Conservation (phyloP, 2,113 vertebrate genomes). For the Origma solitaria region DNA sequence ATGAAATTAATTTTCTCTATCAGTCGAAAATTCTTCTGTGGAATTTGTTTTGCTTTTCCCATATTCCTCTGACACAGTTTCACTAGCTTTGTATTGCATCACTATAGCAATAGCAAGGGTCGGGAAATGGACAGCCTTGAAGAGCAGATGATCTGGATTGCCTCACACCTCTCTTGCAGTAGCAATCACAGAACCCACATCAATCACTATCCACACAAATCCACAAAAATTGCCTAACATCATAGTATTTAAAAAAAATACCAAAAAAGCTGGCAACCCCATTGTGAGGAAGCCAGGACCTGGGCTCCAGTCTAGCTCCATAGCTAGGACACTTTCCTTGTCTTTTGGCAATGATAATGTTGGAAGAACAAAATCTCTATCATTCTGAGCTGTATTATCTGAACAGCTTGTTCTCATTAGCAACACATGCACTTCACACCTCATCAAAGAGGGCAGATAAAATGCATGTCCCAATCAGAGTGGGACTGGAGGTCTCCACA, state of each 20-base stretch:
- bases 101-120: background rate
- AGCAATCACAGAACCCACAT: background rate
- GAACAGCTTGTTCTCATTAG: constrained; percentile 17
- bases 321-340: background rate
- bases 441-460: background rate
- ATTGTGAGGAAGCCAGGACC: background rate
- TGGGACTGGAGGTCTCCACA: background rate
- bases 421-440: background rate
- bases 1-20: background rate
- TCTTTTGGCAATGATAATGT: background rate
- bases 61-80: background rate
- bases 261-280: background rate
- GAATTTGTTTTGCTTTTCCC: background rate
- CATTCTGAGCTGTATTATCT: background rate
- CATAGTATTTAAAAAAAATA: background rate
- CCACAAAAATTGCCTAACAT: background rate
- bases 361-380: background rate
- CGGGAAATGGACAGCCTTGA: background rate
- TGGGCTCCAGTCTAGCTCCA: background rate
- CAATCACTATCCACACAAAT: background rate
- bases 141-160: background rate
- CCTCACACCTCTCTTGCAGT: rapidly evolving
- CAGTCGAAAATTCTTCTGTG: background rate
- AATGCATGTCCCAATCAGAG: background rate
- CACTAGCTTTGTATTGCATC: background rate